phyloP scores from a whole-genome alignment of 2,113 vertebrate genomes.

The Rhipidura dahli region DNA sequence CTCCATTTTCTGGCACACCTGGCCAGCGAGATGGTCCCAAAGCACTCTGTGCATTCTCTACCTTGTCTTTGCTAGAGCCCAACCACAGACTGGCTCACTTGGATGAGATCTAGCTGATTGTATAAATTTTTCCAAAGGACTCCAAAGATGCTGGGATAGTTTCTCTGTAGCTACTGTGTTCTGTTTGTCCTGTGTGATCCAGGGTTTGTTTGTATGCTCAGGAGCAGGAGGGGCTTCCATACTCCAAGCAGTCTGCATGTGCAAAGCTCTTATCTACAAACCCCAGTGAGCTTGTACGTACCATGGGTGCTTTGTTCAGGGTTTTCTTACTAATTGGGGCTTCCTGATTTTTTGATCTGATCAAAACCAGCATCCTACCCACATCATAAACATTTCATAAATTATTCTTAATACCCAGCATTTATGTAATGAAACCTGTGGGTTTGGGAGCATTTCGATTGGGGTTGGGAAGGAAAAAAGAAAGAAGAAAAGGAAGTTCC shows the following conservation, averaged over 20 bases:
- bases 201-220: not conserved
- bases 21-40: not conserved
- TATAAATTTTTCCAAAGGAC: not conserved
- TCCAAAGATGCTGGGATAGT: rapidly evolving
- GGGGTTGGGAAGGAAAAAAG: not conserved
- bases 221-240: not conserved
- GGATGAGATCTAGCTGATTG: not conserved
- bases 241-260: not conserved
- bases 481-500: not conserved
- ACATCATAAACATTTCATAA: not conserved
- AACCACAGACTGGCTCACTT: not conserved
- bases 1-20: not conserved
- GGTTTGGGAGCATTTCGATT: not conserved
- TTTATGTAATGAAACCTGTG: not conserved
- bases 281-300: rapidly evolving
- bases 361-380: not conserved
- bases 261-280: not conserved
- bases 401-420: not conserved
- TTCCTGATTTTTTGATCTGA: not conserved
- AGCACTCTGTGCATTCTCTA: not conserved
- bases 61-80: not conserved
- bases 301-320: not conserved
- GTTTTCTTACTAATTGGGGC: not conserved
- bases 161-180: not conserved
- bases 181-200: not conserved